Percentiles rank a stretch among this genome's conserved stretches.
Conservation (phyloP, 2,888 invertebrate genomes). For the Tryphoninae sp. region DNA sequence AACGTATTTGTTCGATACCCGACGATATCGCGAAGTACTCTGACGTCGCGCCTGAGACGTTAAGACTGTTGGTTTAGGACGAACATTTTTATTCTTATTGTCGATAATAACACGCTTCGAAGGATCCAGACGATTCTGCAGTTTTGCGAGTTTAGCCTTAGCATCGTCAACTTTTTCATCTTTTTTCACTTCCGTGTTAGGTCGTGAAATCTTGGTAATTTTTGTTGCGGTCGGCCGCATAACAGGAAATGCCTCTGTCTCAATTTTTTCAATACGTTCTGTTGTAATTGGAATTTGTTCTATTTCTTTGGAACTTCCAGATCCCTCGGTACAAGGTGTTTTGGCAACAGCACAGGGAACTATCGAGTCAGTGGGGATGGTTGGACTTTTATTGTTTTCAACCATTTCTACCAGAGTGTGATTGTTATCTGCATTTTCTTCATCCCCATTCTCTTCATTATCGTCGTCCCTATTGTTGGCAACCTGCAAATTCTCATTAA, state of each 20-base stretch:
- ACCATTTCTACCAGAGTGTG: slow-evolving; percentile 10
- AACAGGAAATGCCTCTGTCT: not conserved
- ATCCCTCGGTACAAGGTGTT: not conserved
- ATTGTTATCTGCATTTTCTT: slow-evolving; percentile 2
- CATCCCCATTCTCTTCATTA: not conserved
- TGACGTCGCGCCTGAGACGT: slow-evolving; percentile 47
- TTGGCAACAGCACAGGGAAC: not conserved
- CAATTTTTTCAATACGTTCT: not conserved
- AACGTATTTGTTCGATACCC: slow-evolving; percentile 76
- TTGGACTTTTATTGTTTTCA: not conserved
- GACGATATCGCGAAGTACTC: slow-evolving; percentile 61
- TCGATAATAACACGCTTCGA: not conserved
- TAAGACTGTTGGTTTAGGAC: slow-evolving; percentile 20
- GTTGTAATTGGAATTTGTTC: not conserved
- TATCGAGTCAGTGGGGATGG: not conserved
- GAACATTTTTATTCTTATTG: not conserved
- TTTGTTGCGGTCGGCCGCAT: not conserved
- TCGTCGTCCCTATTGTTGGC: not conserved
- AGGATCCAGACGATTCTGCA: slow-evolving; percentile 6
- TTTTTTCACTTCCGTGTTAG: not conserved
- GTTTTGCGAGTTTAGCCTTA: not conserved
- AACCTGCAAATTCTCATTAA: not conserved
- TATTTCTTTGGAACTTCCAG: not conserved
- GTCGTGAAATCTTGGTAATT: not conserved
- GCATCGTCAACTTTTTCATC: not conserved